Evolutionary conservation across 1,140 invertebrate genomes (phyloP), one percentile per base, ranked within the genome.

Genomic region (Drosophila grimshawi): DNA sequence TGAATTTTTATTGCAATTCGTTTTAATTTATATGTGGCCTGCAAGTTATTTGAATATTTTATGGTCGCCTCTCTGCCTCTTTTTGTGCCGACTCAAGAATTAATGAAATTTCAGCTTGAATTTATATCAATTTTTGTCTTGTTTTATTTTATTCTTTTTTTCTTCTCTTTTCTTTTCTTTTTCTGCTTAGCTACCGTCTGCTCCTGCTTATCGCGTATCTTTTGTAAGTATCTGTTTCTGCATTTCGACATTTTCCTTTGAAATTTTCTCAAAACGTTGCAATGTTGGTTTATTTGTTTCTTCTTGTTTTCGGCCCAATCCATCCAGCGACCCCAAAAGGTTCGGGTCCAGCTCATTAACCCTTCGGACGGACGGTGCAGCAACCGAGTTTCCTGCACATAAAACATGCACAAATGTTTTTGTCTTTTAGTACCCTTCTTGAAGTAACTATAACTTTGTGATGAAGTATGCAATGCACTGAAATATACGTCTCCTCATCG

Each of bases 1-100:
- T 86, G 83, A 80, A 86, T 86, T 88, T 78, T 82, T 73, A 86
- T 83, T 72, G 83, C 76, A 76, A 65, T 88, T 88, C 85, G 78
- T 73, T 80, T 86, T 72, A 80, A 74, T 86, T 86, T 82, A 78
- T 80, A 65, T 56, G 51, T 62, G 59, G 52, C 71, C 67, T 57
- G 63, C 69, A 49, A 69, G 68, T 65, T 62, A 79, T 79, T 79
- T 76, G 73, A 79, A 79, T 79, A 79, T 76, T 71, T 71, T 76
- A 70, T 64, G 55, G 67, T 45, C 68, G 57, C 29, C 35, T 57
- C 53, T 51, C 43, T 33, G 39, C 19, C 30, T 37, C 27, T 48
- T 35, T 52, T 52, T 29, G 29, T 67, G 65, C 59, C 52, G 68
- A 56, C 39, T 59, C 39, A 33, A 53, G 53, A 76, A 76, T 70